These are phyloP conservation scores for Toxotes jaculatrix DNA, from an alignment of 2,113 vertebrate genomes.

Conservation along the genomic window DNA sequence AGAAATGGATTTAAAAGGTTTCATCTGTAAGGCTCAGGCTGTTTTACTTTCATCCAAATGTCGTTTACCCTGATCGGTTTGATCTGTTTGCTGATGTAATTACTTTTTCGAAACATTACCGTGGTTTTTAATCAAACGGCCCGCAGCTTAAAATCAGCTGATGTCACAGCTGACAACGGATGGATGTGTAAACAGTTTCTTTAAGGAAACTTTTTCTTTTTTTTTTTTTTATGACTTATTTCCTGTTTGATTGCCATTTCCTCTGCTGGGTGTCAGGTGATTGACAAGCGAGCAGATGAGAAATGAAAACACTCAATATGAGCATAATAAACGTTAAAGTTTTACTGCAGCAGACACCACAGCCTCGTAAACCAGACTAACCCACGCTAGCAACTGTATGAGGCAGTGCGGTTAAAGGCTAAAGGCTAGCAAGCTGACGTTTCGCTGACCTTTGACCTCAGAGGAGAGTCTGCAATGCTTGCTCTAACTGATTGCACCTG, in stretches of 20 bases:
- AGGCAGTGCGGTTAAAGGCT: not conserved
- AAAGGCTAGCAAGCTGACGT: not conserved
- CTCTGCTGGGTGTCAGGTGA: not conserved
- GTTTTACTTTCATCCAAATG: not conserved
- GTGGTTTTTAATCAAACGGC: not conserved
- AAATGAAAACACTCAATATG: constrained; percentile 13
- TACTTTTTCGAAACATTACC: not conserved
- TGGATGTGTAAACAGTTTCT: not conserved
- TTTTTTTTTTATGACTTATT: too few species aligned
- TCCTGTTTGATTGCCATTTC: not conserved
- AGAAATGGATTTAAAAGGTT: not conserved
- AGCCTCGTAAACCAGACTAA: not conserved
- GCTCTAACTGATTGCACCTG: too few species aligned
- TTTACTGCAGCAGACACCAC: too few species aligned
- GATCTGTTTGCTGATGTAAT: not conserved
- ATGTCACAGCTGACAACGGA: not conserved
- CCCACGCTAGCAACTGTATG: too few species aligned
- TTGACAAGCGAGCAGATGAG: not conserved
- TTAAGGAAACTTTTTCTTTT: too few species aligned
- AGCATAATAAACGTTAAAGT: not conserved
- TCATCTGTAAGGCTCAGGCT: not conserved
- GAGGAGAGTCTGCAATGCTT: too few species aligned
- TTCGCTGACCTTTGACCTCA: too few species aligned
- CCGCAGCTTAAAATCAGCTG: not conserved
- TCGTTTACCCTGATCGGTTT: too few species aligned